Base-by-base conservation (phyloP, 2,888 invertebrate genomes). In the Philopedon plagiatum region DNA sequence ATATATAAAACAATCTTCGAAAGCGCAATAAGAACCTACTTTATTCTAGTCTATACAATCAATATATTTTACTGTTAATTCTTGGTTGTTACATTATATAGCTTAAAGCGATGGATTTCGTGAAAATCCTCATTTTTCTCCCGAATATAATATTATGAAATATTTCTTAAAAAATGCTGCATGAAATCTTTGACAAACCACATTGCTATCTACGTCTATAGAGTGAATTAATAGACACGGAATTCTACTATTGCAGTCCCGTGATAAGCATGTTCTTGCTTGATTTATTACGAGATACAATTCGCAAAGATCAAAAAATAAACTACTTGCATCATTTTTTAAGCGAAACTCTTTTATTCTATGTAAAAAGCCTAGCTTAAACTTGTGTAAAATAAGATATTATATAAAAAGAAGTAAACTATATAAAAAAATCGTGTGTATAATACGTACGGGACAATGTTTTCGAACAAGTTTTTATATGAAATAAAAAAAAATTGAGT, bases 41-140 rank as follows among this genome's bases (percentile, higher is more conserved):
- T 63, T 75, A 75, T 75, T 75, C 75, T 75, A 75, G 75, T 75
- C 75, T 75, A 56, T 72, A 66, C 72, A 75, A 75, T 73, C 72
- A 75, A 62, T 65, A 71, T 75, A 64, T 73, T 60, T 61, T 72
- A 72, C 66, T 75, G 69, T 75, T 75, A 18, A 64, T 44, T 62
- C 61, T 71, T 71, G 61, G 71, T 72, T 68, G 63, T 72, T 63
- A 67, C 60, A 67, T 68, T 67, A 62, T 58, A 39, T 54, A 61
- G 61, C 67, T 61, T 34, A 66, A 66, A 65, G 58, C 65, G 8
- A 19, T 41, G 46, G 29, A 63, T 63, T 63, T 63, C 51, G 21
- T 37, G n/a, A 54, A 54, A 54, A 54, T 54, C 51, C 62, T 34
- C 15, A 13, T 46, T 46, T 46, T 58, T 44, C 23, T 32, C 18